Percentiles rank a stretch among this genome's conserved stretches.
Conservation (phyloP, 1,140 invertebrate genomes). For the Anastrepha obliqua region DNA sequence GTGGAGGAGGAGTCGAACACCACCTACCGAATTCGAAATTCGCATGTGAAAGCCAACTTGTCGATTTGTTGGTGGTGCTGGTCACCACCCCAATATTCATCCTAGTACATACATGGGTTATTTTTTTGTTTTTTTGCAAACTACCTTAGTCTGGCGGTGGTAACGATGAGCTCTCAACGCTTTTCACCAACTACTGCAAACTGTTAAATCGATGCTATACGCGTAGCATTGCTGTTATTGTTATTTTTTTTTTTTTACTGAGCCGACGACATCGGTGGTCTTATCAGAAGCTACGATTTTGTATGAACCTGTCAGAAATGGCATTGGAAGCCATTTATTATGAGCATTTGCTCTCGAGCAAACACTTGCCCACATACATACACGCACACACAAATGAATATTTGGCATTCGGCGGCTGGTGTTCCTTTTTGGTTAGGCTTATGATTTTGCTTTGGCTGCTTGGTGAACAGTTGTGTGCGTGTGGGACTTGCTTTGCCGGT, state of each 20-base stretch:
- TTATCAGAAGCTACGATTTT: slow-evolving; percentile 69
- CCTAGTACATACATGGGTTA: not conserved
- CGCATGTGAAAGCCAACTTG: slow-evolving; percentile 9
- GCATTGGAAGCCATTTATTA: slow-evolving; percentile 61
- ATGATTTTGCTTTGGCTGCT: not conserved
- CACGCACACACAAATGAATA: not conserved
- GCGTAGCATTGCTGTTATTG: not conserved
- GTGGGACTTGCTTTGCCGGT: slow-evolving; percentile 61
- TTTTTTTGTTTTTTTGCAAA: not conserved
- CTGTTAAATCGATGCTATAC: not conserved
- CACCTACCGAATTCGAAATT: slow-evolving; percentile 43
- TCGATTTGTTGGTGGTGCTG: slow-evolving; percentile 34
- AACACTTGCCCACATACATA: not conserved
- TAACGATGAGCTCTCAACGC: slow-evolving; percentile 53
- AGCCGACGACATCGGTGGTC: slow-evolving; percentile 64
- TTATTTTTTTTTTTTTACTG: not conserved
- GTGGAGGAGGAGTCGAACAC: slow-evolving; percentile 22
- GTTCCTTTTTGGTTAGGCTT: not conserved
- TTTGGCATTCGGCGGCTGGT: not conserved
- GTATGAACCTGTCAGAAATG: slow-evolving; percentile 71
- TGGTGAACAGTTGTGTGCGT: not conserved
- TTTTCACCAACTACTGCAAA: slow-evolving; percentile 55
- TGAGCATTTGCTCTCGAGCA: slow-evolving; percentile 62
- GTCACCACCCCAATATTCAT: slow-evolving; percentile 3
- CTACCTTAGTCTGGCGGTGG: not conserved